phyloP scores from a whole-genome alignment of 2,797 vertebrate species.

The Megaceryle alcyon region DNA sequence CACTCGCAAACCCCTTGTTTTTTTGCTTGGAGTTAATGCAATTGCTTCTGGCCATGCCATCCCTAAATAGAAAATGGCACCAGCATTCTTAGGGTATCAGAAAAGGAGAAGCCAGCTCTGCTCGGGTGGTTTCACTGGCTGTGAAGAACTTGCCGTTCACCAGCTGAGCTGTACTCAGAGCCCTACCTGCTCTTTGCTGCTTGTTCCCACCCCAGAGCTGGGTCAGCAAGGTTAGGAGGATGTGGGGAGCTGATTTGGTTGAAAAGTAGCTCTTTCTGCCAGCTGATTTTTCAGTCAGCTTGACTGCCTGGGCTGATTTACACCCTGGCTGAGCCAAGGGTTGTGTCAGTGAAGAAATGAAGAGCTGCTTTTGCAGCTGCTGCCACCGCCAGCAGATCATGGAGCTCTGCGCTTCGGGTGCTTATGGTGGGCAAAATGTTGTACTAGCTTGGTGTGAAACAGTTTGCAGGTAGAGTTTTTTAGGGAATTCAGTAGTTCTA shows the following conservation, averaged over 20 bases:
- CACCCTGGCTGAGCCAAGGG: neutral
- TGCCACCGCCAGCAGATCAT: accelerated
- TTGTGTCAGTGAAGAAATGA: accelerated
- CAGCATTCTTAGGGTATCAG: neutral
- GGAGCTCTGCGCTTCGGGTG: neutral
- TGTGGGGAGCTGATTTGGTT: neutral
- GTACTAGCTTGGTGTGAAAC: too few species aligned
- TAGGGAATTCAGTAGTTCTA: neutral
- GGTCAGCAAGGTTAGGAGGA: neutral
- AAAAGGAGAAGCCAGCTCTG: neutral
- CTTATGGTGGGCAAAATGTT: accelerated
- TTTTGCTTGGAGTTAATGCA: neutral
- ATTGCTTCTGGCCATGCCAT: neutral
- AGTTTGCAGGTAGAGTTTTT: neutral
- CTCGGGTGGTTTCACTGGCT: neutral
- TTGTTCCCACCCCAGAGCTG: neutral
- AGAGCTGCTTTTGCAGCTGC: neutral
- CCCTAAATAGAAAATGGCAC: neutral
- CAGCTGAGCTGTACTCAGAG: accelerated
- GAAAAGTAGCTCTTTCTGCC: neutral
- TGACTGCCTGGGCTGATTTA: neutral
- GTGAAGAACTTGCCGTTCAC: neutral
- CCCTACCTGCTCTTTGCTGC: neutral
- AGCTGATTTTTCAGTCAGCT: accelerated
- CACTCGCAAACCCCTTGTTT: neutral